A percentile compares a stretch with the other conserved stretches of the same genome.
Conservation (phyloP, 2,113 vertebrate genomes). For the Perca flavescens region DNA sequence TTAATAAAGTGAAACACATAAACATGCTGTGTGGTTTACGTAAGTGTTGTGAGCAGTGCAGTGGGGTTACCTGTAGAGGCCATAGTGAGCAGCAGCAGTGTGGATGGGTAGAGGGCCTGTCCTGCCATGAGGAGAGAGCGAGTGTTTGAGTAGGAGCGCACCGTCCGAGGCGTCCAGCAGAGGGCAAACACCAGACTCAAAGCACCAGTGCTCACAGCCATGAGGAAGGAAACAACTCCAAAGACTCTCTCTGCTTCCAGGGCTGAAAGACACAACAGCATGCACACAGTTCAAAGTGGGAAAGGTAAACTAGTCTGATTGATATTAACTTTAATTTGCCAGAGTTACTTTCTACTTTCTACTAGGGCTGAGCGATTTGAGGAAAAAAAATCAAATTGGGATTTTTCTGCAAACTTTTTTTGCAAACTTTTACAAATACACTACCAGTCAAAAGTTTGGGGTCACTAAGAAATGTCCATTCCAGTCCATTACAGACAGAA, state of each 20-base stretch:
- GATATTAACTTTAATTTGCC: too few relatives aligned
- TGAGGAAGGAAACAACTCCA: constrained; percentile 79
- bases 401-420: too few relatives aligned
- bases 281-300: not conserved
- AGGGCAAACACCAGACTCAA: constrained; percentile 84
- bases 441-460: too few relatives aligned
- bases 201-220: constrained; percentile 79
- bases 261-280: constrained; percentile 63
- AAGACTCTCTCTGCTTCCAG: constrained; percentile 81
- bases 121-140: constrained; percentile 81
- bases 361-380: too few relatives aligned
- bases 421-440: too few relatives aligned
- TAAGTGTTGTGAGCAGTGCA: not conserved
- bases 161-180: constrained; percentile 83
- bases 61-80: constrained; percentile 78
- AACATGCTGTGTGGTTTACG: not conserved
- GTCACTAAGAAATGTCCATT: too few relatives aligned
- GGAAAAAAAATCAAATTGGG: too few relatives aligned
- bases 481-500: too few relatives aligned
- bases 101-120: constrained; percentile 81
- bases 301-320: not conserved
- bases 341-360: not conserved
- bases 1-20: not conserved
- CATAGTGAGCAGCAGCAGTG: constrained; percentile 83
- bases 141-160: constrained; percentile 84